A percentile compares a stretch with the other conserved stretches of the same genome.
These are phyloP conservation scores for Muscicapa adusta DNA, from an alignment of 2,113 vertebrate species.

Conservation along the genomic window DNA sequence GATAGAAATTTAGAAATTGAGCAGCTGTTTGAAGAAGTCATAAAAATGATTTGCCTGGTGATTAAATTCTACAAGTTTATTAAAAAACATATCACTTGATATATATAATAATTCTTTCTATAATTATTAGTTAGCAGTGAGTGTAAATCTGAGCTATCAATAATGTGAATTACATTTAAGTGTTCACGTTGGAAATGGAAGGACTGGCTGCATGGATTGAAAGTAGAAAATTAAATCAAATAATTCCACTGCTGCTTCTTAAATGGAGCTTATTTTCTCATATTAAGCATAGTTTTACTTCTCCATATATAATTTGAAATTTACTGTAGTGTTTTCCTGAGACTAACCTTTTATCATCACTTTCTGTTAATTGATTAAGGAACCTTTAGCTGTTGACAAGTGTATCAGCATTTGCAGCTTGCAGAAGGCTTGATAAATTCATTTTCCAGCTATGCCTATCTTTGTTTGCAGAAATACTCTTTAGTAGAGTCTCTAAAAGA, in stretches of 20 bases:
- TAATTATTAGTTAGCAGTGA: neutral
- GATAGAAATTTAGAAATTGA: neutral
- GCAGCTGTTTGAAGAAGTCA: neutral
- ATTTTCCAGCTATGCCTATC: slow-evolving; percentile 31
- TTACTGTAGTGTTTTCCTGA: neutral
- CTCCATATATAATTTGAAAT: slow-evolving; percentile 7
- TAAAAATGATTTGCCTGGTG: neutral
- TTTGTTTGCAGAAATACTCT: slow-evolving; percentile 47
- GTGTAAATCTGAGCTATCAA: neutral
- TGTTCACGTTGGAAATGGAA: neutral
- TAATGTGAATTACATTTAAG: neutral
- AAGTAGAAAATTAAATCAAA: slow-evolving; percentile 32
- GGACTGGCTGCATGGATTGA: neutral
- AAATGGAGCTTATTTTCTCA: neutral
- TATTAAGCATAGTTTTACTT: neutral
- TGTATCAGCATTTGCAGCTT: slow-evolving; percentile 40
- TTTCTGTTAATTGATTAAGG: slow-evolving; percentile 47
- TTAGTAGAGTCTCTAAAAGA: slow-evolving; percentile 29
- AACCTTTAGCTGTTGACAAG: slow-evolving; percentile 4
- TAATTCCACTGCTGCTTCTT: neutral
- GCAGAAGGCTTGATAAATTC: slow-evolving; percentile 16
- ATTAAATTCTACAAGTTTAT: neutral
- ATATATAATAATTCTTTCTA: neutral
- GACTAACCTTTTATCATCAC: neutral
- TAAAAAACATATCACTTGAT: neutral